Base-by-base conservation (phyloP, 2,888 invertebrate species). In the Calameuta pallipes region DNA sequence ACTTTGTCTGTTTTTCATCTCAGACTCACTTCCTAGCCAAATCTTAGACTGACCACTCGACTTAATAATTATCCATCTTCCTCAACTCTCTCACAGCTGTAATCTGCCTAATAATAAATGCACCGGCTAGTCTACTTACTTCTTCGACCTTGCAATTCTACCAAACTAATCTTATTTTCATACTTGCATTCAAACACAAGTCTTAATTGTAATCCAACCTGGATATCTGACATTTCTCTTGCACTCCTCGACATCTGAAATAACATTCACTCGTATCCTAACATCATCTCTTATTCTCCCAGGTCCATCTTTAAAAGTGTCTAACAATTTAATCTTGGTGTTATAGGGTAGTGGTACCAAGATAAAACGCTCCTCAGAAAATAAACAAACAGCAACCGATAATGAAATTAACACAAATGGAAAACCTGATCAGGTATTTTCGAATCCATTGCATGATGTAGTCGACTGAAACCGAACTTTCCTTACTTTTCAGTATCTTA, bases 381-480 rank as follows among this genome's bases (percentile, higher is more conserved):
- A 4, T 41, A 41, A 41, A 41, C 2, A 41, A 41, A 23, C 41
- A 9, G 9, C 41, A 56, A 9, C 41, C 23, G 2, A 56, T 6
- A 23, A 56, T 56, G 41, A 6, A 56, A 79, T 79, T 82, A 83
- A 81, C 79, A 76, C 30, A 75, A 75, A 11, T 31, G 33, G 15
- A 71, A 71, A 71, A 33, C 71, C 23, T 23, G 33, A 33, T 76
- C 85, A 88, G 86, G 85, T 85, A 85, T 79, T 82, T 81, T 84
- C 80, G 83, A 79, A 74, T n/a, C 23, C 68, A 76, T 78, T 74
- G 74, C 74, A 74, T 74, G 74, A n/a, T 2, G 12, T 80, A 80
- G 74, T 80, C 81, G 80, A 74, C 75, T 82, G 70, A 85, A 78
- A 82, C 75, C 81, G 80, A 80, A 73, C 78, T 23, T 56, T 56